Conservation (phyloP, 2,888 invertebrate genomes). For the Sipha maydis region DNA sequence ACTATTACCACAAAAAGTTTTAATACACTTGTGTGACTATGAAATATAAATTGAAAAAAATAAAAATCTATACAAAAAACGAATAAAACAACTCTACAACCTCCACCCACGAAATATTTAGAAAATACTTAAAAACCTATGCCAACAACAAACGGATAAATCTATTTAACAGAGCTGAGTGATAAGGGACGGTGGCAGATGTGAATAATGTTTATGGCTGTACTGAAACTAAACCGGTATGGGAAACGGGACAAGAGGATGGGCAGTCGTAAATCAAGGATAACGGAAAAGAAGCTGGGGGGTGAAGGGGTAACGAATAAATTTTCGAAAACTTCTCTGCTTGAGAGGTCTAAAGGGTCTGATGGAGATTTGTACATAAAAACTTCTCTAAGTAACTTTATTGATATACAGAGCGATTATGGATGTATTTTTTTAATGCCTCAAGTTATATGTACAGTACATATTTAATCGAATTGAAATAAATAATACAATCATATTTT, state of each 20-base stretch:
- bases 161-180: slow-evolving; percentile 46
- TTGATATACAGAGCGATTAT: not conserved
- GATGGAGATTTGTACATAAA: slow-evolving; percentile 53
- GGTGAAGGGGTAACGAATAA: slow-evolving; percentile 36
- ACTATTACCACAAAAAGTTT: slow-evolving; percentile 25
- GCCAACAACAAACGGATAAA: slow-evolving; percentile 42
- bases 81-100: not conserved
- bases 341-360: not conserved
- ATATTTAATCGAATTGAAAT: too few species aligned
- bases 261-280: slow-evolving; percentile 23
- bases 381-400: slow-evolving; percentile 26
- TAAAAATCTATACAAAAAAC: slow-evolving; percentile 17
- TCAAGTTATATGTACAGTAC: not conserved
- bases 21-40: not conserved
- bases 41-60: not conserved
- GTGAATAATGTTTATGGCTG: slow-evolving; percentile 48
- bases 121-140: slow-evolving; percentile 31
- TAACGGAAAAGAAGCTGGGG: not conserved
- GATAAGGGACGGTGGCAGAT: slow-evolving; percentile 56
- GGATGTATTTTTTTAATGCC: not conserved
- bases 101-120: not conserved
- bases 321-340: slow-evolving; percentile 52
- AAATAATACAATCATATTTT: too few species aligned
- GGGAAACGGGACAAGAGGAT: not conserved
- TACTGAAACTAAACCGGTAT: not conserved